Conservation (phyloP, 1,140 invertebrate genomes). For the Heterodera carotae region DNA sequence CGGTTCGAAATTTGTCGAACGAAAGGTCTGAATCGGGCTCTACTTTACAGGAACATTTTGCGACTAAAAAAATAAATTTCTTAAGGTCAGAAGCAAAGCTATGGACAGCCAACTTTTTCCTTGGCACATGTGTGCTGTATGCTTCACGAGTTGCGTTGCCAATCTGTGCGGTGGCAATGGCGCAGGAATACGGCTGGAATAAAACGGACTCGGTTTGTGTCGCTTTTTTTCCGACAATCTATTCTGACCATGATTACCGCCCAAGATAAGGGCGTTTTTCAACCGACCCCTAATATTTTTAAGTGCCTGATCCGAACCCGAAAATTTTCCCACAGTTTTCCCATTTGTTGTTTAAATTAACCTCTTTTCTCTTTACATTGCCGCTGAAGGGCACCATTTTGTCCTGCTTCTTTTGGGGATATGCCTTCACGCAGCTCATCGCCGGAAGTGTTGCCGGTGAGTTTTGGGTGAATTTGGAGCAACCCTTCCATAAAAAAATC, state of each 20-base stretch:
- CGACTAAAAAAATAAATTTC: too few species aligned
- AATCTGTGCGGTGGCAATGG: conserved; percentile 72
- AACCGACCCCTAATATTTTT: too few species aligned
- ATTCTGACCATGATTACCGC: too few species aligned
- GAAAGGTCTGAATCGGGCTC: too few species aligned
- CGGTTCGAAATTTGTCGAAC: too few species aligned
- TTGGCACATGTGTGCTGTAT: conserved; percentile 74
- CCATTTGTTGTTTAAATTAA: too few species aligned
- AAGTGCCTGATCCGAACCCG: conserved; percentile 4
- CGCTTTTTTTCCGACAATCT: neutral
- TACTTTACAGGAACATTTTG: too few species aligned
- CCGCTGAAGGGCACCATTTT: conserved; percentile 72
- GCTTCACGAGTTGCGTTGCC: conserved; percentile 75
- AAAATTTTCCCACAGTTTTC: too few species aligned
- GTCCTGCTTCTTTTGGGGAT: conserved; percentile 79
- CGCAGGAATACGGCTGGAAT: conserved; percentile 74
- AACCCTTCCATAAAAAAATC: too few species aligned
- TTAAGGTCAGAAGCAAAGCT: conserved; percentile 67
- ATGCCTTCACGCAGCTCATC: conserved; percentile 74
- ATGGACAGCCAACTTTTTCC: conserved; percentile 73
- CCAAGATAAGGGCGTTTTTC: too few species aligned
- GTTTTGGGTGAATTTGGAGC: too few species aligned
- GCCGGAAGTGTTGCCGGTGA: conserved; percentile 63
- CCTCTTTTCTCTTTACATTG: neutral
- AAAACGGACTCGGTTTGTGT: conserved; percentile 73